Evolutionary conservation across 2,113 vertebrate species (phyloP).

Genomic region (Urocolius indicus): DNA sequence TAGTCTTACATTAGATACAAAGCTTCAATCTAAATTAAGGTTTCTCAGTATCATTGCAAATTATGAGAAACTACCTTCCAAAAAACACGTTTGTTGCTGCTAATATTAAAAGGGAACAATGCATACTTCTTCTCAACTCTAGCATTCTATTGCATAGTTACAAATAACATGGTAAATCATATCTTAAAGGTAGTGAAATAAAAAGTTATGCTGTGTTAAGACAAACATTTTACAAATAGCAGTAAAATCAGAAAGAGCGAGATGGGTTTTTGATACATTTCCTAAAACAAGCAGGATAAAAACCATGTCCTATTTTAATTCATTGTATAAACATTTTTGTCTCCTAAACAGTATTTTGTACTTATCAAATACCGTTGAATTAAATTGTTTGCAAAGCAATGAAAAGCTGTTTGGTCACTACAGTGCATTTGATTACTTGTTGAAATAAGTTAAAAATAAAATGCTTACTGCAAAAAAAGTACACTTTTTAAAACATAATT

Average conservation of each 20-base stretch:
- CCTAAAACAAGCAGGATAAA: slow-evolving; percentile 47
- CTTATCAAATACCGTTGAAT: slow-evolving; percentile 38
- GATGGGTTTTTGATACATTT: slow-evolving; percentile 26
- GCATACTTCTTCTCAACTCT: slow-evolving; percentile 32
- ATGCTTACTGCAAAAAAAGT: background rate
- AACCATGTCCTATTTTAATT: slow-evolving; percentile 64
- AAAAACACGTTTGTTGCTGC: slow-evolving; percentile 1
- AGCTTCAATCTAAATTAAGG: slow-evolving; percentile 9
- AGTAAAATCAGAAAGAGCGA: background rate
- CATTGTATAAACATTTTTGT: slow-evolving; percentile 43
- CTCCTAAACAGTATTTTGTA: slow-evolving; percentile 42
- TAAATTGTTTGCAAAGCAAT: slow-evolving; percentile 51
- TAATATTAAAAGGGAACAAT: slow-evolving; percentile 51
- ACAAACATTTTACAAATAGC: slow-evolving; percentile 15
- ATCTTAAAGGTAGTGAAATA: slow-evolving; percentile 37
- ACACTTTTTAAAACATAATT: background rate
- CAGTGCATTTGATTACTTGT: slow-evolving; percentile 37
- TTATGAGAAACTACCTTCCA: slow-evolving; percentile 47
- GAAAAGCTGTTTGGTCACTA: background rate
- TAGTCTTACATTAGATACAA: slow-evolving; percentile 9
- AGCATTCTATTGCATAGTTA: slow-evolving; percentile 14
- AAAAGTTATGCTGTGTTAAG: slow-evolving; percentile 10
- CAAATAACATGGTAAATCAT: slow-evolving; percentile 34
- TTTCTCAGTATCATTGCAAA: background rate
- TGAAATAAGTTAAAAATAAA: slow-evolving; percentile 49